Evolutionary conservation across 2,888 invertebrate genomes (phyloP).

Genomic region (Drosophila recens): DNA sequence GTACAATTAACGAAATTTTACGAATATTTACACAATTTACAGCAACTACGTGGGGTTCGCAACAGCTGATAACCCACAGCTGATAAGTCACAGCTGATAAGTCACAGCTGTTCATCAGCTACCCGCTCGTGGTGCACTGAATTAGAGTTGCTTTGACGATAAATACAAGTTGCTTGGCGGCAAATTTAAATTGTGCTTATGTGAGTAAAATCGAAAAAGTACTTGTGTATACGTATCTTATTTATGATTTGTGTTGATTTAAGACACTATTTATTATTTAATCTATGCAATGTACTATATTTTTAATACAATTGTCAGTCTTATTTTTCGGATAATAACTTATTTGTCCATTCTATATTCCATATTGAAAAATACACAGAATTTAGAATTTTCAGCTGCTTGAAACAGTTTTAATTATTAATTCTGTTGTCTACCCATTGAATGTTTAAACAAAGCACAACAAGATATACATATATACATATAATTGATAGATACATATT

Average conservation of each 20-base stretch:
- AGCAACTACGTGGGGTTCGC: constrained; percentile 24
- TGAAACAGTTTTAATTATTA: not conserved
- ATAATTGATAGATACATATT: too few relatives aligned
- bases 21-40: not conserved
- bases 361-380: too few relatives aligned
- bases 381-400: not conserved
- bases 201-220: not conserved
- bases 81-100: constrained; percentile 32
- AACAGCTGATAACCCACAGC: constrained; percentile 40
- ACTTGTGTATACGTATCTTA: not conserved
- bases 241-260: too few relatives aligned
- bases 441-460: not conserved
- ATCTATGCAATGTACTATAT: too few relatives aligned
- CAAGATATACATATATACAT: not conserved
- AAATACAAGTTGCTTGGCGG: constrained; percentile 33
- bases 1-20: not conserved
- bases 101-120: constrained; percentile 39
- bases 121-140: constrained; percentile 39
- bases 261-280: too few relatives aligned
- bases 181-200: constrained; percentile 24
- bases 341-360: not conserved
- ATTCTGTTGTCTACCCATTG: not conserved
- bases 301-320: not conserved
- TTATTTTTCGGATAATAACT: not conserved
- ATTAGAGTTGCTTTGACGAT: constrained; percentile 24